Evolutionary conservation across 2,797 vertebrate species (phyloP).

Genomic region (Sebastes vulpes): DNA sequence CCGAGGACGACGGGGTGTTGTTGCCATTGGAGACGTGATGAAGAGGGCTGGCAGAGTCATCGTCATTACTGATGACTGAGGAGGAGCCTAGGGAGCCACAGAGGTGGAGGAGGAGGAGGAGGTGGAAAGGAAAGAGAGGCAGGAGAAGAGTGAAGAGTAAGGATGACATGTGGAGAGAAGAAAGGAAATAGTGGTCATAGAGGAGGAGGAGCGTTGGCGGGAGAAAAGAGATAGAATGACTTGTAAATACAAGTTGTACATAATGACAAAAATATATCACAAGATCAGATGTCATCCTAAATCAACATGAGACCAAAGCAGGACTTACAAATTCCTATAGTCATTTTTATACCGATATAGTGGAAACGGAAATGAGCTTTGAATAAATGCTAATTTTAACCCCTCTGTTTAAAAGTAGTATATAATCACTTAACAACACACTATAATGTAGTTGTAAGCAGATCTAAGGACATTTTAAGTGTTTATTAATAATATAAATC

Average conservation of each 20-base stretch:
- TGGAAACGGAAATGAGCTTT: background rate
- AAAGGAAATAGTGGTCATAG: background rate
- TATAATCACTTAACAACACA: background rate
- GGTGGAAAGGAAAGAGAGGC: background rate
- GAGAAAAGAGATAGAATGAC: background rate
- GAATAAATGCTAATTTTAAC: background rate
- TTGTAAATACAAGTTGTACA: background rate
- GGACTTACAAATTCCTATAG: background rate
- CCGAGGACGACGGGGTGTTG: slow-evolving; percentile 97
- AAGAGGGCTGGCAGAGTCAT: slow-evolving; percentile 98
- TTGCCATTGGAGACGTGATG: slow-evolving; percentile 99
- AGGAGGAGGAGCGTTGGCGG: background rate
- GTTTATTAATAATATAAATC: background rate
- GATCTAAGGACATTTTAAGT: background rate
- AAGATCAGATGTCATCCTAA: background rate
- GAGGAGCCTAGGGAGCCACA: slow-evolving; percentile 90
- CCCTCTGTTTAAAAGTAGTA: background rate
- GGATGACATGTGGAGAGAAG: background rate
- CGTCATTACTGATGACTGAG: slow-evolving; percentile 98
- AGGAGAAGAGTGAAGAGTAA: background rate
- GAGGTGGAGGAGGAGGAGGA: slow-evolving; percentile 24
- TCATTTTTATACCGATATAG: background rate
- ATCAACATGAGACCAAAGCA: background rate
- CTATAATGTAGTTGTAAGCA: background rate
- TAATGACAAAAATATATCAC: background rate